Percentiles rank a stretch among this genome's conserved stretches.
Evolutionary conservation across 2,113 vertebrate species (phyloP).

Genomic region (Spermophilus dauricus): DNA sequence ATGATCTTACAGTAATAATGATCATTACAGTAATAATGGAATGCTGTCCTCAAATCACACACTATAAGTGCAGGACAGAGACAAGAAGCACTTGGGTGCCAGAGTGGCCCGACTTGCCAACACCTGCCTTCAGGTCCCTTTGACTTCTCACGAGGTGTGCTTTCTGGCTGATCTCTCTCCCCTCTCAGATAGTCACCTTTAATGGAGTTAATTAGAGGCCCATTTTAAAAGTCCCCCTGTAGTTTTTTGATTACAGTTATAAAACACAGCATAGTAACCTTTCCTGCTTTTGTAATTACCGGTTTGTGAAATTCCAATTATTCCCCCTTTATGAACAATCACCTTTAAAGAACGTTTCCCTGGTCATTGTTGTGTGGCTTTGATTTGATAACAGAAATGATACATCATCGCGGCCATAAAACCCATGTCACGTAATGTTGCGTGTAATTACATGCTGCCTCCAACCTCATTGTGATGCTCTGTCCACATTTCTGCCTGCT

Average conservation of each 20-base stretch:
- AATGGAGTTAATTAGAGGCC: slow-evolving; percentile 69
- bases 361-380: slow-evolving; percentile 74
- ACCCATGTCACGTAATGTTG: slow-evolving; percentile 43
- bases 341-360: slow-evolving; percentile 81
- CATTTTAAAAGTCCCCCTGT: slow-evolving; percentile 68
- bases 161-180: slow-evolving; percentile 21
- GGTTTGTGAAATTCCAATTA: slow-evolving; percentile 75
- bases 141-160: background rate
- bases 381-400: slow-evolving; percentile 78
- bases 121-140: background rate
- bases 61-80: background rate
- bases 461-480: background rate
- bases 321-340: slow-evolving; percentile 76
- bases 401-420: slow-evolving; percentile 65
- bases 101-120: background rate
- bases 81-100: background rate
- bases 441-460: slow-evolving; percentile 41
- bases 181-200: slow-evolving; percentile 68
- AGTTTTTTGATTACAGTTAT: slow-evolving; percentile 78
- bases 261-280: slow-evolving; percentile 77
- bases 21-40: background rate
- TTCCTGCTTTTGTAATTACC: slow-evolving; percentile 80
- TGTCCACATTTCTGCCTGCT: background rate
- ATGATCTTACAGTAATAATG: background rate
- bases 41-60: background rate